A percentile compares a stretch with the other conserved stretches of the same genome.
Conservation (phyloP, 2,113 vertebrate species). For the Psammodynastes pulverulentus region DNA sequence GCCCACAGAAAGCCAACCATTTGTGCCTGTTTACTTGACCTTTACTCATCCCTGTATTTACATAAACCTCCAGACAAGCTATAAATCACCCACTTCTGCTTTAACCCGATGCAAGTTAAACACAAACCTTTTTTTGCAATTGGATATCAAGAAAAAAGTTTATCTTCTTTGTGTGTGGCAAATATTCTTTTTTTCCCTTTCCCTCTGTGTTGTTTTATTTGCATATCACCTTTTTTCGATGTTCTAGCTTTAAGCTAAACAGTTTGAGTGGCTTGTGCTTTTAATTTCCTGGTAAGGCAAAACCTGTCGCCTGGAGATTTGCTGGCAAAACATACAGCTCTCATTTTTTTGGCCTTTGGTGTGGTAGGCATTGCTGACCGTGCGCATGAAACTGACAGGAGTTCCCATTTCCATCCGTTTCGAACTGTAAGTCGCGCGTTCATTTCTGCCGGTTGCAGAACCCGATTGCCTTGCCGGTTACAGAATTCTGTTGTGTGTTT, state of each 20-base stretch:
- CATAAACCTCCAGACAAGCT: conserved; percentile 42
- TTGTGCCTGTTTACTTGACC: conserved; percentile 59
- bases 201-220: conserved; percentile 35
- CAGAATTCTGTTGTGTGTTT: conserved; percentile 41
- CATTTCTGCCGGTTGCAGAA: conserved; percentile 1
- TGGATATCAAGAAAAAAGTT: conserved; percentile 31
- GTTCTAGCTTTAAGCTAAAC: conserved; percentile 62
- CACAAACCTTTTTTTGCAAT: conserved; percentile 12
- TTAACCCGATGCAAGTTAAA: conserved; percentile 30
- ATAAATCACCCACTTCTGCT: conserved; percentile 23
- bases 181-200: conserved; percentile 26
- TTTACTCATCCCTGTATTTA: conserved; percentile 49
- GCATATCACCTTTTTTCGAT: conserved; percentile 49
- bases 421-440: conserved; percentile 48
- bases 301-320: conserved; percentile 44
- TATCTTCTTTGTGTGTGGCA: conserved; percentile 24
- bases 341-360: conserved; percentile 20
- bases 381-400: conserved; percentile 66
- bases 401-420: conserved; percentile 62
- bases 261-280: conserved; percentile 65
- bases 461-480: conserved; percentile 32
- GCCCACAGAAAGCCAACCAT: not conserved
- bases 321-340: conserved; percentile 43
- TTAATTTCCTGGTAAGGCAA: conserved; percentile 62
- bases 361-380: conserved; percentile 58